Evolutionary conservation across 2,888 invertebrate species (phyloP), one percentile per base, ranked within the genome.

Genomic region (Sarcophaga variegata): DNA sequence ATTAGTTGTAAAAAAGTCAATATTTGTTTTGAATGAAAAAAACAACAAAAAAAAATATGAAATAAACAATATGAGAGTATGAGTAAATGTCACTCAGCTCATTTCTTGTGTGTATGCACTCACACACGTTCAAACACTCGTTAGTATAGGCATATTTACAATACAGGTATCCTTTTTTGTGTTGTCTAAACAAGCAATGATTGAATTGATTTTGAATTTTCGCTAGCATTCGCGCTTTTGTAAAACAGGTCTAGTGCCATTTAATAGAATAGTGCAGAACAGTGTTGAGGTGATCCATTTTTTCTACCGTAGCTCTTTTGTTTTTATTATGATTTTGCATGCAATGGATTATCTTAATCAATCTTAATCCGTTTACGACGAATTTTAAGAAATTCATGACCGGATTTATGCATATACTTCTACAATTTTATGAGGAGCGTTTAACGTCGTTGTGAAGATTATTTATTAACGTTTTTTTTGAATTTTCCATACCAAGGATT

Each of bases 1-100:
- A 75, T 83, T 83, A 86, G 83, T 70, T 25, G 66, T 10, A 81
- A 83, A 83, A 84, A 81, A 84, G 81, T 87, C 71, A 81, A 81
- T 83, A 83, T 81, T 86, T 69, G 80, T 82, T n/a, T 6, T 66
- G 22, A 47, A 64, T 27, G 62, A 45, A 59, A 8, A 37, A 37
- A 37, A 37, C 0, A 37, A 12, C 45, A 5, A 70, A 8, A n/a
- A 64, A 64, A 79, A 64, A 70, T 10, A 10, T 37, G 0, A 37
- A 37, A 37, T 37, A 37, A 37, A 37, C 37, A 37, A 10, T 12
- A 1, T 62, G 17, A 67, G n/a, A 66, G 27, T 60, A 54, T 20
- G 27, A 81, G 69, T 70, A 37, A 59, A 2, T 22, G 22, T 69
- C 4, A 37, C 37, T 37, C 37, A 37, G 37, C 10, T 37, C 8